These are phyloP conservation scores for Aricia agestis DNA, from an alignment of 1,140 invertebrate species.

Conservation along the genomic window DNA sequence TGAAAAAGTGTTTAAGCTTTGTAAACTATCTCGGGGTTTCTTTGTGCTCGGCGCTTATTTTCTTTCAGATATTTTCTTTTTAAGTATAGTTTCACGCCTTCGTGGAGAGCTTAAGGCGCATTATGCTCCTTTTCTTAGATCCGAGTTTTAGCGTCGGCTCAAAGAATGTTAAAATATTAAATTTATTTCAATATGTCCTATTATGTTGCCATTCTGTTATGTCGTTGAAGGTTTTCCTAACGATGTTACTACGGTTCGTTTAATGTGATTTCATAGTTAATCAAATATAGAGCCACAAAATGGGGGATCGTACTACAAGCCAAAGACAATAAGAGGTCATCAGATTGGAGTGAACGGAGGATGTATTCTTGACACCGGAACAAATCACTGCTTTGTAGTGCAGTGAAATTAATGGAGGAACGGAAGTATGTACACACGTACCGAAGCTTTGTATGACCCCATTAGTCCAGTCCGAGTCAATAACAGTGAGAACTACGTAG, in stretches of 20 bases:
- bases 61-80: neutral
- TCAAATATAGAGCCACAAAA: neutral
- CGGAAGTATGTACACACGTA: neutral
- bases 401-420: neutral
- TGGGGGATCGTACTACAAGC: neutral
- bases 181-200: too few relatives aligned
- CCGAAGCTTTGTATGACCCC: neutral
- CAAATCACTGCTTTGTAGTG: neutral
- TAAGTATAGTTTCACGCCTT: neutral
- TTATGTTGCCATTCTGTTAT: too few relatives aligned
- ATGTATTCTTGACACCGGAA: neutral
- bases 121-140: neutral
- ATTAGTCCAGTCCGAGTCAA: neutral
- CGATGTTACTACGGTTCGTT: too few relatives aligned
- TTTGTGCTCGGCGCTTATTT: neutral
- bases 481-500: neutral
- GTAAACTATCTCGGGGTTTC: constrained; percentile 1
- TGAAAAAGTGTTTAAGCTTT: constrained; percentile 16
- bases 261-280: neutral
- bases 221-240: too few relatives aligned
- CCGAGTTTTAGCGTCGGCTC: neutral
- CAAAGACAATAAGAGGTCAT: neutral
- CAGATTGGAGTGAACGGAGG: neutral
- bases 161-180: neutral
- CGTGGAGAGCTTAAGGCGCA: neutral